Conservation (phyloP, 2,113 vertebrate genomes). For the Arizona elegans region DNA sequence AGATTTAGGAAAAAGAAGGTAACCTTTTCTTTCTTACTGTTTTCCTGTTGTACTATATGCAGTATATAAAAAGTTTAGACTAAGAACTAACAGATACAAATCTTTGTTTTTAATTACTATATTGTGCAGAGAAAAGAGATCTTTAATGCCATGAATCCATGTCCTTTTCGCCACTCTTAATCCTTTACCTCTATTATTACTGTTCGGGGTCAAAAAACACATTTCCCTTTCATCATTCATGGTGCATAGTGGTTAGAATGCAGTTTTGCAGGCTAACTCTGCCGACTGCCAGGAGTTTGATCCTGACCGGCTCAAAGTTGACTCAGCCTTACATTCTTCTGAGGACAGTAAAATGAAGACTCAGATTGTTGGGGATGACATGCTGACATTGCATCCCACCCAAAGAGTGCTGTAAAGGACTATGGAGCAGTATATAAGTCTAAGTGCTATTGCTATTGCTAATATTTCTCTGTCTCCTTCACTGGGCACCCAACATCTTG, state of each 20-base stretch:
- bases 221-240: not conserved
- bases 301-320: not conserved
- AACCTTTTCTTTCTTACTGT: not conserved
- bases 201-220: not conserved
- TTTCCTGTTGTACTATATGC: not conserved
- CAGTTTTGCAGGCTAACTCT: not conserved
- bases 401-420: not conserved
- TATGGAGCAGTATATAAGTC: not conserved
- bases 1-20: not conserved
- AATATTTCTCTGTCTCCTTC: not conserved
- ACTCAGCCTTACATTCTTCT: not conserved
- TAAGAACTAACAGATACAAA: not conserved
- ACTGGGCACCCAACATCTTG: not conserved
- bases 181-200: not conserved
- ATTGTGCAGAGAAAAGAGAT: not conserved
- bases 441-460: not conserved
- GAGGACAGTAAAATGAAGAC: not conserved
- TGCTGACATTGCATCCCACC: not conserved
- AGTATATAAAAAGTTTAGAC: not conserved
- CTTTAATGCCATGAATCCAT: not conserved
- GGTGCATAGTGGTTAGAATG: not conserved
- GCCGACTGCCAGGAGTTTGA: not conserved
- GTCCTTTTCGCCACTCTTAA: not conserved
- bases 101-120: not conserved
- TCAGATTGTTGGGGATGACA: not conserved